These are phyloP conservation scores for Hipparchia sbordonii DNA, from an alignment of 2,888 invertebrate species.

Conservation along the genomic window DNA sequence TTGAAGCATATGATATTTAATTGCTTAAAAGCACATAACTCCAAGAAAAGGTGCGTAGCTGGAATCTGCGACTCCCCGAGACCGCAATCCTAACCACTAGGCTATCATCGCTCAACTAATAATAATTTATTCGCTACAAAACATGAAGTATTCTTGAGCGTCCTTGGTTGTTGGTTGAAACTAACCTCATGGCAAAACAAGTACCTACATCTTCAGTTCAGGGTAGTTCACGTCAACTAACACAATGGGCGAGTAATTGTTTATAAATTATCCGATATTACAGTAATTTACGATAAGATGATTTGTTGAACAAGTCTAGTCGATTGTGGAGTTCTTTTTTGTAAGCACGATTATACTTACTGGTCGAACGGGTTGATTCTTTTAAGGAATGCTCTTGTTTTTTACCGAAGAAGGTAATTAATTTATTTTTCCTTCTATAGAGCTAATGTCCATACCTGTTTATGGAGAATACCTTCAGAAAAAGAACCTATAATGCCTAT, in stretches of 20 bases:
- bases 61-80: too few relatives aligned
- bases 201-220: slow-evolving; percentile 15
- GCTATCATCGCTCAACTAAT: too few relatives aligned
- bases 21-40: too few relatives aligned
- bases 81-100: too few relatives aligned
- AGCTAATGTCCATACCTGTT: not conserved
- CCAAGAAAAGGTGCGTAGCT: too few relatives aligned
- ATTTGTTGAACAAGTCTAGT: not conserved
- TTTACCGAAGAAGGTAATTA: not conserved
- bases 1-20: too few relatives aligned
- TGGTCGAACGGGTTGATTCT: not conserved
- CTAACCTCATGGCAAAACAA: not conserved
- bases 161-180: not conserved
- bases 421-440: not conserved
- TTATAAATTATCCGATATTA: slow-evolving; percentile 23
- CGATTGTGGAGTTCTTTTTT: not conserved
- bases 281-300: slow-evolving; percentile 7
- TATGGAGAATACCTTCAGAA: too few relatives aligned
- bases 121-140: too few relatives aligned
- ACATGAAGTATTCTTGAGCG: too few relatives aligned
- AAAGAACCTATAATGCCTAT: too few relatives aligned
- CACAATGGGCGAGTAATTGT: slow-evolving; percentile 13
- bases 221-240: slow-evolving; percentile 11
- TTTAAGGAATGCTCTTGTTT: not conserved
- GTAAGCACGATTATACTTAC: not conserved